Percentiles rank a stretch among this genome's conserved stretches.
phyloP scores from a whole-genome alignment of 2,797 vertebrate genomes.

The Xenentodon cancila region DNA sequence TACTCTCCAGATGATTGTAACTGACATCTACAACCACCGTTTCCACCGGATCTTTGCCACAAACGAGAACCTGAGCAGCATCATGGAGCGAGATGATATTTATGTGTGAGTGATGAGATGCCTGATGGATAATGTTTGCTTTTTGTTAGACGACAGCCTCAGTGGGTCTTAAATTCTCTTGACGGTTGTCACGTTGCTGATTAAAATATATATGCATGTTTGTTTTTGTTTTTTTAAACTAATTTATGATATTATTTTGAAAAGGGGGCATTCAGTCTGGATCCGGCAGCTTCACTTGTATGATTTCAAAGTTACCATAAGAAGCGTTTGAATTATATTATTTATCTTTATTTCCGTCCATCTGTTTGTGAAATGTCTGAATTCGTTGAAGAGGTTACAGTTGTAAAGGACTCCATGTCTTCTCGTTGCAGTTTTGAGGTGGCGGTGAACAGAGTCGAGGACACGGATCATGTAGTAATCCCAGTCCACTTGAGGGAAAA shows the following conservation, averaged over 20 bases:
- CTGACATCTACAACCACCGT: constrained; percentile 98
- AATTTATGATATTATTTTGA: too few species aligned
- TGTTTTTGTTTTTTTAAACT: neutral
- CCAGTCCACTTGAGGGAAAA: constrained; percentile 97
- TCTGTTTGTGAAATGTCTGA: neutral
- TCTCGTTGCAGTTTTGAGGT: constrained; percentile 88
- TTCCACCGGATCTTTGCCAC: constrained; percentile 98
- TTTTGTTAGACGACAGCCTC: neutral
- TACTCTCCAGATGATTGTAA: constrained; percentile 87
- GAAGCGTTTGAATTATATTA: too few species aligned
- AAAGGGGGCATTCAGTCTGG: too few species aligned
- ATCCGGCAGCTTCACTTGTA: too few species aligned
- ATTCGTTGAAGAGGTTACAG: neutral
- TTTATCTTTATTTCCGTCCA: too few species aligned
- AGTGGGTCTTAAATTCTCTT: too few species aligned
- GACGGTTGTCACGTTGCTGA: too few species aligned
- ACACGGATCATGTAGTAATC: constrained; percentile 95
- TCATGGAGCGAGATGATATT: constrained; percentile 98
- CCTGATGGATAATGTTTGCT: neutral
- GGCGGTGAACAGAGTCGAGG: constrained; percentile 90
- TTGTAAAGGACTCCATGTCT: too few species aligned
- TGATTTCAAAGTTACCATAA: too few species aligned
- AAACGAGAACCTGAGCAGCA: constrained; percentile 98
- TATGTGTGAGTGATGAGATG: constrained; percentile 91
- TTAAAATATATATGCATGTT: too few species aligned